phyloP scores from a whole-genome alignment of 2,888 invertebrate genomes.

The Lamproptera curius region DNA sequence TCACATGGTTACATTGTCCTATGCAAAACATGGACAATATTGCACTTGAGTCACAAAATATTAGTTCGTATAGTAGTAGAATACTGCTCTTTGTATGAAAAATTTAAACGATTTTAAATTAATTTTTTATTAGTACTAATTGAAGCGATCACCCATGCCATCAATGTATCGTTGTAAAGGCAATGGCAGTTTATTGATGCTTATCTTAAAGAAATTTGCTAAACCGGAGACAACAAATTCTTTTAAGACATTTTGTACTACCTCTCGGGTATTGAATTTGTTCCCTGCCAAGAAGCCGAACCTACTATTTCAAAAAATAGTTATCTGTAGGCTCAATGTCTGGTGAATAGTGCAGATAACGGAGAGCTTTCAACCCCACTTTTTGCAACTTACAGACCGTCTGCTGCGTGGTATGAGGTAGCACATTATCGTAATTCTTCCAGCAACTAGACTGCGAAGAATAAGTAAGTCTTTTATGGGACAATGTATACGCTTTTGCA shows the following conservation, averaged over 20 bases:
- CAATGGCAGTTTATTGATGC: constrained; percentile 11
- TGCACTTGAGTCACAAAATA: no score
- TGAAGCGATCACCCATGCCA: background rate
- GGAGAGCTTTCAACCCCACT: constrained; percentile 19
- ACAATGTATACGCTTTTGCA: no score
- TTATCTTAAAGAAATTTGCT: constrained; percentile 12
- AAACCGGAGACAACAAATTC: constrained; percentile 12
- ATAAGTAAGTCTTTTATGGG: no score
- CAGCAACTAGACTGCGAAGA: no score
- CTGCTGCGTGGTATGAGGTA: no score
- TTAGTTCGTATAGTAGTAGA: no score
- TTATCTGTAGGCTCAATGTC: constrained; percentile 12
- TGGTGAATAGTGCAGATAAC: constrained; percentile 18
- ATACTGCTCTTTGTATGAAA: no score
- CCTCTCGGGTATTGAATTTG: constrained; percentile 14
- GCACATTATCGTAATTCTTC: no score
- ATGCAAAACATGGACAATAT: no score
- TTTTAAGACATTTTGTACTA: constrained; percentile 14
- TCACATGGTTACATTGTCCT: no score
- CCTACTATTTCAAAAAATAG: constrained; percentile 4
- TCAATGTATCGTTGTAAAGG: constrained; percentile 15
- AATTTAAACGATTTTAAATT: no score
- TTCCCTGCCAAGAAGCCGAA: constrained; percentile 1
- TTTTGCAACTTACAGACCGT: constrained; percentile 15
- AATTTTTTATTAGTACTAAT: constrained; percentile 1